phyloP scores from a whole-genome alignment of 2,888 invertebrate species.

The Embidobia sp. region DNA sequence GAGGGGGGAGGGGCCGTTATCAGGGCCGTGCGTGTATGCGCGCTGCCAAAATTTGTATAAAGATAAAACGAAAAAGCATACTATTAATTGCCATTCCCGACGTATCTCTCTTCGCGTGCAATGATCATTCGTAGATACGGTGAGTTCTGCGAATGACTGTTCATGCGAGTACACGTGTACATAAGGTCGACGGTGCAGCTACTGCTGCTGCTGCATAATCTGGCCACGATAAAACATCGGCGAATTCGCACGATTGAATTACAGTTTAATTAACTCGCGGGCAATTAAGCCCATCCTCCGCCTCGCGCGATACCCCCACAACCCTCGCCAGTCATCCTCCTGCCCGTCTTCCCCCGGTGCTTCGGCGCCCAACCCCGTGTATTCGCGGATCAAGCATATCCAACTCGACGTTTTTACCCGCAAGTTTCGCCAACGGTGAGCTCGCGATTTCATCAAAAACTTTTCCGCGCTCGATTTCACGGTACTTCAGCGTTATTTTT shows the following conservation, averaged over 20 bases:
- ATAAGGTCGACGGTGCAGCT: constrained; percentile 43
- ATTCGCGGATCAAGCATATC: constrained; percentile 63
- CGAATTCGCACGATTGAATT: constrained; percentile 80
- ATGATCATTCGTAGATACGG: constrained; percentile 53
- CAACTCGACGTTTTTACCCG: constrained; percentile 59
- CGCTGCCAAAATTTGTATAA: constrained; percentile 45
- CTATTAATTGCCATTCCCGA: constrained; percentile 44
- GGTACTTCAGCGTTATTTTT: constrained; percentile 46
- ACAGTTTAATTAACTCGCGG: constrained; percentile 81
- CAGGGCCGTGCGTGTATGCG: constrained; percentile 25
- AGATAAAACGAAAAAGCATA: constrained; percentile 56
- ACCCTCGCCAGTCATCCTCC: constrained; percentile 38
- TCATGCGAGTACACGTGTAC: constrained; percentile 47
- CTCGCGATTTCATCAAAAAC: constrained; percentile 78
- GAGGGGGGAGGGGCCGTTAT: constrained; percentile 9
- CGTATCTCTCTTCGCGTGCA: constrained; percentile 56
- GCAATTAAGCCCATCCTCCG: constrained; percentile 75
- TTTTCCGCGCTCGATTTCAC: constrained; percentile 72
- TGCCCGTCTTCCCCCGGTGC: constrained; percentile 19
- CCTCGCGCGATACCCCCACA: constrained; percentile 14
- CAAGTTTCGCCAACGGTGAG: constrained; percentile 73
- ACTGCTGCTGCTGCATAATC: constrained; percentile 61
- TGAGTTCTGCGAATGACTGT: constrained; percentile 52
- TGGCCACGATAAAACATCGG: constrained; percentile 78
- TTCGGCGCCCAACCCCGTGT: constrained; percentile 30